Evolutionary conservation across 2,888 invertebrate genomes (phyloP), one percentile per base, ranked within the genome.

Genomic region (Chelonus formosanus): DNA sequence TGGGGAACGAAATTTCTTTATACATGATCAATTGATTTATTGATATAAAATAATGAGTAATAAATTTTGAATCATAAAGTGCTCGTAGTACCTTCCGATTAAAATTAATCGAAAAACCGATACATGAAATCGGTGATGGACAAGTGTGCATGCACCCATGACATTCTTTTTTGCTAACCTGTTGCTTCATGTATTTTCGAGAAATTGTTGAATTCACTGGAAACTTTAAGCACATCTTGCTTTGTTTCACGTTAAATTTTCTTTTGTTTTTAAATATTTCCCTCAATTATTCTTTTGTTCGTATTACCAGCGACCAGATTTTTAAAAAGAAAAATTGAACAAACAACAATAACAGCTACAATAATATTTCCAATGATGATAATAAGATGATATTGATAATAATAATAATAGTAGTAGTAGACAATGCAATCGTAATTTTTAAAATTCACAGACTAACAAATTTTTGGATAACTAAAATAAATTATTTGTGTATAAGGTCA

Each of bases 131-230:
- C 56, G 50, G 53, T 50, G 58, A 63, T 57, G 67, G 53, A 54
- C 36, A 60, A 65, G 54, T 45, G 52, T 40, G 58, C 40, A 35
- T 57, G 47, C 57, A 32, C 55, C 40, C 57, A 44, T 31, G n/a
- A 45, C 57, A 44, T 44, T 44, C 57, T 58, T 47, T 47, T 43
- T 58, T 48, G 34, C 35, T 47, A 70, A 71, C 71, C 70, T 71
- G 71, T 71, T 71, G 71, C 70, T 71, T 68, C 69, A 52, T 59
- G 53, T 68, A 61, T 67, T 70, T 67, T 67, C 67, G 60, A 60
- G 36, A 59, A 65, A 63, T 63, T 63, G 61, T 36, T 31, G 57
- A 44, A 65, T 58, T 68, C 47, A 65, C 64, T 62, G 54, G 63
- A 62, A 67, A 63, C 4, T 10, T 57, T 57, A 43, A n/a, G 20